Base-by-base conservation (phyloP, 2,113 vertebrate species). In the Puffinus mauretanicus region DNA sequence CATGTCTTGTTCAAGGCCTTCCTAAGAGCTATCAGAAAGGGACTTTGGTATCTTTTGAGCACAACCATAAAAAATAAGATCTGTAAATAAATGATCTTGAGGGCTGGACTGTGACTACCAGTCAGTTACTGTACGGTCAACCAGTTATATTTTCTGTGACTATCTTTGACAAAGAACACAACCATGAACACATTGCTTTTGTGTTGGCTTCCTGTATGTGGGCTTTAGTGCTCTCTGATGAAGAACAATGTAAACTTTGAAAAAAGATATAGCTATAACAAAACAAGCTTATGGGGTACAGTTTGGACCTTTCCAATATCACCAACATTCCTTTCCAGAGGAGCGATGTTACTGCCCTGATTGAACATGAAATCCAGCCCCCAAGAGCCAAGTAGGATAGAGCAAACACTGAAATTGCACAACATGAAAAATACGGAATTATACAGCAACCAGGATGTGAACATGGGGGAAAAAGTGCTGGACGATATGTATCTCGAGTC, bases 381-480 rank as follows among this genome's bases (percentile, higher is more conserved):
- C 46, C 24, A 40, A 16, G 61, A 96, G 58, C 61, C 71, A 94
- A 93, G 51, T 24, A 66, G 54, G 57, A 52, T 27, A 52, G 17
- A 95, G 40, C 58, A 95, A 91, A 96, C 29, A 61, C 46, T 95
- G 91, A 69, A 88, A 71, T 65, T 82, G 64, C 78, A 94, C 55
- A 77, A 52, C 29, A 55, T 76, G 26, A 96, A 94, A 92, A 96
- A 70, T 40, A 75, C 2, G 1, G 85, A 86, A 95, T 91, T 98
- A 96, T 88, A 94, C 76, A 93, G 60, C 83, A 88, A 94, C 78
- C 71, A 82, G 95, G 94, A 98, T 97, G 90, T 97, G 96, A 96
- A 95, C 84, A 85, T 27, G 5, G 65, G 87, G 54, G 62, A 25
- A 88, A 81, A 96, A 72, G 55, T 95, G 85, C 88, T 75, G 94